Evolutionary conservation across 2,888 invertebrate species (phyloP), one percentile per base, ranked within the genome.

Genomic region (Lasius platythorax): DNA sequence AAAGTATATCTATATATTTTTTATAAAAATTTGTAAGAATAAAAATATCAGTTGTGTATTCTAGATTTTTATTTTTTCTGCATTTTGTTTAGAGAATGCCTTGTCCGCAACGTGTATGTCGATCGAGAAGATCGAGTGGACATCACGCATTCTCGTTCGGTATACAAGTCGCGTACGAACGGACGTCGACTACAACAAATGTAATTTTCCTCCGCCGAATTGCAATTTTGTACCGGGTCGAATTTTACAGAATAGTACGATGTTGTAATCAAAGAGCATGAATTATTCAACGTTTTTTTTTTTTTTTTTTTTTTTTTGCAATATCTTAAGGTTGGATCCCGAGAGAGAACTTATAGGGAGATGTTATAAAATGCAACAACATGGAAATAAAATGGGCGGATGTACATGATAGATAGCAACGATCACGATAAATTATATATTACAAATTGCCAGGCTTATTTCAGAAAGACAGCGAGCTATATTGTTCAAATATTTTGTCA

Each of bases 91-190:
- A 68, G 40, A 68, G 12, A 40, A 68, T 56, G 53, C 28, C n/a
- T 23, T 37, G 66, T 68, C 9, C n/a, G 46, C 30, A 66, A 37
- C 23, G 28, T 46, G 46, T 46, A 0, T 37, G 33, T 46, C 23
- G 43, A 50, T 81, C 46, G 70, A 46, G 30, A 72, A 72, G 61
- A 73, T 79, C 61, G 58, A 72, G 58, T 37, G 61, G 46, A 46
- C 28, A 11, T 37, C 33, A 23, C 43, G 43, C 43, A 23, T 37
- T 72, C 70, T 28, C 73, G 4, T 70, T 73, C 33, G n/a, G 8
- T 43, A 61, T 61, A 70, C 79, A 46, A 79, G 72, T 56, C 72
- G 70, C 79, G 79, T 79, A 72, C 33, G 46, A 40, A 56, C 15
- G 30, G 58, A 30, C 43, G 70, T 79, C n/a, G 43, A 46, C 72